A percentile compares a stretch with the other conserved stretches of the same genome.
Evolutionary conservation across 1,140 invertebrate genomes (phyloP).

Genomic region (Hesperophylax magnus): DNA sequence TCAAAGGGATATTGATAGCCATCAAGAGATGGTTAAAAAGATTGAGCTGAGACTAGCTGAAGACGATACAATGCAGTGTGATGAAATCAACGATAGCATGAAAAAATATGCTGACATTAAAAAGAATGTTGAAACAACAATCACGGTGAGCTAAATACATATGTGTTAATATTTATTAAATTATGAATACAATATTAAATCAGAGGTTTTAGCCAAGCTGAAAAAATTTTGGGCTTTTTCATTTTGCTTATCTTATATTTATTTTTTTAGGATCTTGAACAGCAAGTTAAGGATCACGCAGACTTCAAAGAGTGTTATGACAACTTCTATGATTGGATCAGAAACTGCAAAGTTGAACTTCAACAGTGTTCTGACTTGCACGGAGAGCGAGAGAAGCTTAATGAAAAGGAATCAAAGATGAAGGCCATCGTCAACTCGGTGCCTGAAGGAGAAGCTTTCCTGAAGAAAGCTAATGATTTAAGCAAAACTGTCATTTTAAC

Average conservation of each 20-base stretch:
- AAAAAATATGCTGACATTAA: slow-evolving; percentile 80
- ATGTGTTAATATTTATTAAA: neutral
- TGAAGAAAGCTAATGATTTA: slow-evolving; percentile 82
- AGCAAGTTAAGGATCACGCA: slow-evolving; percentile 90
- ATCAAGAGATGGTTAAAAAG: slow-evolving; percentile 82
- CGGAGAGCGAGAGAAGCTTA: slow-evolving; percentile 83
- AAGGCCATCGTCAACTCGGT: slow-evolving; percentile 78
- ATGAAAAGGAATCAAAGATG: slow-evolving; percentile 82
- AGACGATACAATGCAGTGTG: slow-evolving; percentile 76
- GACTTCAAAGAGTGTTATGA: slow-evolving; percentile 87
- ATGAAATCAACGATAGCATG: slow-evolving; percentile 79
- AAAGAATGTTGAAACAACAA: slow-evolving; percentile 75
- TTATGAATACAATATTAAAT: too few relatives aligned
- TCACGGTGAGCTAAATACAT: slow-evolving; percentile 67
- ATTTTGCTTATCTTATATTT: slow-evolving; percentile 22
- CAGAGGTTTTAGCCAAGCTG: neutral
- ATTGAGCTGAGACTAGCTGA: slow-evolving; percentile 78
- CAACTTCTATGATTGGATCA: slow-evolving; percentile 90
- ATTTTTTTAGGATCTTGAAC: slow-evolving; percentile 76
- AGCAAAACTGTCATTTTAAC: slow-evolving; percentile 85
- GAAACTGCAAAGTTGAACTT: slow-evolving; percentile 84
- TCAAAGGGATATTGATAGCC: slow-evolving; percentile 82
- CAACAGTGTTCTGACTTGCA: slow-evolving; percentile 89
- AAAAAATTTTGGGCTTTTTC: neutral
- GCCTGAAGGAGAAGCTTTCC: slow-evolving; percentile 79